phyloP scores from a whole-genome alignment of 2,113 vertebrate species.

The Bombycilla garrulus region DNA sequence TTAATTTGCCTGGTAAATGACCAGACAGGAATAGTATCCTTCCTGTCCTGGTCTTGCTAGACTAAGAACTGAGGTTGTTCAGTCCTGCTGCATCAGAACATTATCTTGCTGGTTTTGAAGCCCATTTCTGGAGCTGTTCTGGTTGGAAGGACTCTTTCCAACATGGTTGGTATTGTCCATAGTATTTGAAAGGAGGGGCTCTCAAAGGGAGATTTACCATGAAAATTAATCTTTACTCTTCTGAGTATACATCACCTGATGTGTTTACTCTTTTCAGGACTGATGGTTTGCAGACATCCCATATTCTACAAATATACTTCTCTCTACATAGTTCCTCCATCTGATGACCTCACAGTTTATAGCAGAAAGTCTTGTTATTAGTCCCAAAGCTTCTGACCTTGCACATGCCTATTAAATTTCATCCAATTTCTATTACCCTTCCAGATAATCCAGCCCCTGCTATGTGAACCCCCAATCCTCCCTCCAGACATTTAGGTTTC shows the following conservation, averaged over 20 bases:
- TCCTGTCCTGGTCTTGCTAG: not conserved
- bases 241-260: not conserved
- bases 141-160: not conserved
- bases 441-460: not conserved
- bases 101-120: not conserved
- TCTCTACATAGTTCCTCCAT: not conserved
- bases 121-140: not conserved
- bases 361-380: not conserved
- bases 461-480: not conserved
- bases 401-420: not conserved
- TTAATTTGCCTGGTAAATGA: not conserved
- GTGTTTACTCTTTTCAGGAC: not conserved
- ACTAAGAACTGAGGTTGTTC: not conserved
- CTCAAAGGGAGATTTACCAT: not conserved
- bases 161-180: not conserved
- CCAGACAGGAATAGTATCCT: not conserved
- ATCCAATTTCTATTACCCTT: not conserved
- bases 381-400: slow-evolving; percentile 15
- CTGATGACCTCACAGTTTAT: not conserved
- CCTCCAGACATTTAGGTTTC: not conserved
- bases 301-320: not conserved
- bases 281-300: not conserved
- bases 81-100: not conserved
- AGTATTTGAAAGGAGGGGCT: not conserved
- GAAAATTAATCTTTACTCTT: not conserved